phyloP scores from a whole-genome alignment of 2,797 vertebrate genomes.

The Acipenser transmontanus region DNA sequence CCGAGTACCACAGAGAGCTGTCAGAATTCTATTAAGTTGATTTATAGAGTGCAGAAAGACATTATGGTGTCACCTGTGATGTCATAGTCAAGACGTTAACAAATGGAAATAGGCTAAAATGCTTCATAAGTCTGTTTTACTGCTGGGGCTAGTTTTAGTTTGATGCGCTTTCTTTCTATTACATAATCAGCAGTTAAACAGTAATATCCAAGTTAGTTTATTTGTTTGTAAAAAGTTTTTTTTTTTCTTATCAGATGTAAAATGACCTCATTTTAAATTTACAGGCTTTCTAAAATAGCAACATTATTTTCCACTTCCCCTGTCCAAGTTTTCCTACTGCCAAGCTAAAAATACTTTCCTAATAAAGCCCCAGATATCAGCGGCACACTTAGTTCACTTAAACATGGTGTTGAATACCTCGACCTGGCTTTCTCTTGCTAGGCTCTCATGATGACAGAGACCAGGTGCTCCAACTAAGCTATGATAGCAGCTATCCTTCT shows the following conservation, averaged over 20 bases:
- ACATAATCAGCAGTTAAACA: too few species aligned
- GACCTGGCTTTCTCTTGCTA: constrained; percentile 26
- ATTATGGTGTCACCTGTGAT: constrained; percentile 10
- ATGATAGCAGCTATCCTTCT: constrained; percentile 20
- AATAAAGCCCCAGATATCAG: constrained; percentile 30
- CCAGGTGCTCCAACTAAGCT: constrained; percentile 19
- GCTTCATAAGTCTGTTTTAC: too few species aligned
- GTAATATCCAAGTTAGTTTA: too few species aligned
- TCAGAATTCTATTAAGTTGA: constrained; percentile 3
- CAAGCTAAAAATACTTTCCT: constrained; percentile 19
- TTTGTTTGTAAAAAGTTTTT: too few species aligned
- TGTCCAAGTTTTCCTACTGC: constrained; percentile 18
- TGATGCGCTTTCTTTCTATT: too few species aligned
- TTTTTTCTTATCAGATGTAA: too few species aligned
- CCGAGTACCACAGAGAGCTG: constrained; percentile 1
- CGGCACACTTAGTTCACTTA: constrained; percentile 30
- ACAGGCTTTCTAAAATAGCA: constrained; percentile 25
- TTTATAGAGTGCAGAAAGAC: constrained; percentile 10
- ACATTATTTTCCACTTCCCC: constrained; percentile 12
- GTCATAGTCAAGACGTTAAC: constrained; percentile 5
- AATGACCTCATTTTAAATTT: constrained; percentile 4
- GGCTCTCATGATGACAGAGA: constrained; percentile 27
- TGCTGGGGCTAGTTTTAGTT: too few species aligned
- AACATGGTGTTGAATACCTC: constrained; percentile 35
- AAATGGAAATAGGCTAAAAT: too few species aligned